Conservation (phyloP, 2,113 vertebrate species). For the Sphyrna mokarran region DNA sequence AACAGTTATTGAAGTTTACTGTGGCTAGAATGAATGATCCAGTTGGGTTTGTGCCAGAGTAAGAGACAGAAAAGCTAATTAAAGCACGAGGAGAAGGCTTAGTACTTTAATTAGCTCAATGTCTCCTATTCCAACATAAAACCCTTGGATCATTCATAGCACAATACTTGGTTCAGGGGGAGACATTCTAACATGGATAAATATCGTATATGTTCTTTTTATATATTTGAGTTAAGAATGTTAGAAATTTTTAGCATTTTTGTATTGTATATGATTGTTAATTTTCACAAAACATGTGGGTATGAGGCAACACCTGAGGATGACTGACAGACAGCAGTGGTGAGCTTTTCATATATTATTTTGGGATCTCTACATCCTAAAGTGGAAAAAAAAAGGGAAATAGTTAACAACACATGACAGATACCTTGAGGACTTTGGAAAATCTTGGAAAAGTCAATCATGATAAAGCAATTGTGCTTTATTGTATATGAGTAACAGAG, state of each 20-base stretch:
- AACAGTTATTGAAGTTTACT: constrained; percentile 29
- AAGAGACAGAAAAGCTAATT: constrained; percentile 27
- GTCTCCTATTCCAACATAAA: not conserved
- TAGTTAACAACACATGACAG: not conserved
- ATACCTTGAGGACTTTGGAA: not conserved
- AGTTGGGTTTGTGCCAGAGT: constrained; percentile 5
- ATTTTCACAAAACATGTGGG: not conserved
- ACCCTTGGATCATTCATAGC: not conserved
- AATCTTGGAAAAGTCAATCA: not conserved
- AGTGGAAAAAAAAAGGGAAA: not conserved
- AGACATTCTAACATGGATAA: not conserved
- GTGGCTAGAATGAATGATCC: not conserved
- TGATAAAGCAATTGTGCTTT: not conserved
- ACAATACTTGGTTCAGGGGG: not conserved
- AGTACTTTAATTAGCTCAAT: constrained; percentile 9
- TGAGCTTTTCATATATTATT: not conserved
- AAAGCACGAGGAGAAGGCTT: constrained; percentile 14
- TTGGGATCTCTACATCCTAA: not conserved
- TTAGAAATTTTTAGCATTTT: not conserved
- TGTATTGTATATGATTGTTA: not conserved
- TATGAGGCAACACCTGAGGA: not conserved
- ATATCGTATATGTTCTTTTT: not conserved
- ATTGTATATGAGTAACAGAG: not conserved
- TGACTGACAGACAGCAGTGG: not conserved
- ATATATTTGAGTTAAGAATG: not conserved